These are phyloP conservation scores for Amiota mariae DNA, from an alignment of 2,888 invertebrate species.

Conservation along the genomic window DNA sequence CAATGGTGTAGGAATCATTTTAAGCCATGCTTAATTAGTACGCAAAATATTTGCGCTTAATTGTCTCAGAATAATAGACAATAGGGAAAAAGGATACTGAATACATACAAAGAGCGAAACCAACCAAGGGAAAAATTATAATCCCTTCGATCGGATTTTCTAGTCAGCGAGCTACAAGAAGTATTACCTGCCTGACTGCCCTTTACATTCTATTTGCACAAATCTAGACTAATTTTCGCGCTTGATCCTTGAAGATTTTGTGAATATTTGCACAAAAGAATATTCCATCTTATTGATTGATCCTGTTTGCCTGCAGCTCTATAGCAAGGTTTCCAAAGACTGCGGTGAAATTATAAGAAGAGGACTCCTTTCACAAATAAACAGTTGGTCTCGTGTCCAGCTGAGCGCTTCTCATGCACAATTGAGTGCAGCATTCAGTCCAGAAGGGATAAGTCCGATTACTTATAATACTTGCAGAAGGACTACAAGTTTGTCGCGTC, in stretches of 20 bases:
- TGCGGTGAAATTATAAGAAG: conserved; percentile 63
- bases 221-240: conserved; percentile 60
- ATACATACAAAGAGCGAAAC: neutral
- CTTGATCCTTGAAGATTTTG: conserved; percentile 51
- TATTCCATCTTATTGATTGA: conserved; percentile 56
- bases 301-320: conserved; percentile 57
- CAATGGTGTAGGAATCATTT: conserved; percentile 20
- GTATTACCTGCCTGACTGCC: conserved; percentile 47
- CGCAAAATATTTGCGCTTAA: conserved; percentile 71
- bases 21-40: conserved; percentile 63
- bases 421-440: neutral
- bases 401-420: conserved; percentile 41
- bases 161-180: conserved; percentile 52
- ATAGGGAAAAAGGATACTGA: conserved; percentile 25
- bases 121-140: conserved; percentile 49
- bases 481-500: no score
- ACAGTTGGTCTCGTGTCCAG: conserved; percentile 51
- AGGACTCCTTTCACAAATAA: conserved; percentile 42
- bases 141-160: conserved; percentile 69
- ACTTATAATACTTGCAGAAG: no score
- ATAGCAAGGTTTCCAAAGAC: conserved; percentile 44
- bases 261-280: conserved; percentile 37
- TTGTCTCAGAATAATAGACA: conserved; percentile 51
- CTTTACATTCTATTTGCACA: conserved; percentile 7
- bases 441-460: neutral